phyloP scores from a whole-genome alignment of 2,888 invertebrate genomes.

The Metellina segmentata region DNA sequence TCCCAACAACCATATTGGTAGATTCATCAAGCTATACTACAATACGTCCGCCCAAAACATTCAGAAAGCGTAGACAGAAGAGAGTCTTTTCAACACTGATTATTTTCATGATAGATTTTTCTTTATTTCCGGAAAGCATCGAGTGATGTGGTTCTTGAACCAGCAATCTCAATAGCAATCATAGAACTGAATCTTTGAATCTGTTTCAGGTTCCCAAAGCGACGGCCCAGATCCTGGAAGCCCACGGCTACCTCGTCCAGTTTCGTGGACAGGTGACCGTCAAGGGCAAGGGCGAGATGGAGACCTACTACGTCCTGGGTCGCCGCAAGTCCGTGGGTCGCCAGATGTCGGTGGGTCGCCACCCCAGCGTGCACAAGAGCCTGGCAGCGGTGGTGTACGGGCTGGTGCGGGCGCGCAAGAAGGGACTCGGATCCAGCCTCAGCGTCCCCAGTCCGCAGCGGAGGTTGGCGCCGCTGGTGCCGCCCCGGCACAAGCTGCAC shows the following conservation, averaged over 20 bases:
- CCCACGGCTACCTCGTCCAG: conserved; percentile 87
- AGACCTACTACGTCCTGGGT: conserved; percentile 93
- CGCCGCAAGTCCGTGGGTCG: conserved; percentile 78
- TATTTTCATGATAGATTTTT: no score
- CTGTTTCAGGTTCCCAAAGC: conserved; percentile 76
- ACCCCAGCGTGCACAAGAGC: conserved; percentile 88
- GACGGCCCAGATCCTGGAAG: conserved; percentile 86
- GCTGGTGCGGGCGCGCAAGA: conserved; percentile 90
- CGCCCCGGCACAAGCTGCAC: conserved; percentile 76
- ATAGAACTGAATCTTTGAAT: no score
- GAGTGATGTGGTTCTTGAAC: no score
- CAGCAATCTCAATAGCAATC: no score
- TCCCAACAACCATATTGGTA: no score
- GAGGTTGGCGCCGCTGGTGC: conserved; percentile 57
- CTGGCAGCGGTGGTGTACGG: conserved; percentile 93
- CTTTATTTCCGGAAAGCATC: no score
- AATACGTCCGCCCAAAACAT: no score
- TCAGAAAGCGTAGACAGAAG: no score
- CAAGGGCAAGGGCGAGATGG: conserved; percentile 97
- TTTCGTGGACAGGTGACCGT: conserved; percentile 93
- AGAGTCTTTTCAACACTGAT: no score
- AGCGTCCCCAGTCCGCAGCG: conserved; percentile 76
- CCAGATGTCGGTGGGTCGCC: conserved; percentile 81
- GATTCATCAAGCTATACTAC: no score
- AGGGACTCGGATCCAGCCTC: conserved; percentile 82